Percentiles rank a stretch among this genome's conserved stretches.
These are phyloP conservation scores for Syrrhaptes paradoxus DNA, from an alignment of 2,113 vertebrate genomes.

Conservation along the genomic window DNA sequence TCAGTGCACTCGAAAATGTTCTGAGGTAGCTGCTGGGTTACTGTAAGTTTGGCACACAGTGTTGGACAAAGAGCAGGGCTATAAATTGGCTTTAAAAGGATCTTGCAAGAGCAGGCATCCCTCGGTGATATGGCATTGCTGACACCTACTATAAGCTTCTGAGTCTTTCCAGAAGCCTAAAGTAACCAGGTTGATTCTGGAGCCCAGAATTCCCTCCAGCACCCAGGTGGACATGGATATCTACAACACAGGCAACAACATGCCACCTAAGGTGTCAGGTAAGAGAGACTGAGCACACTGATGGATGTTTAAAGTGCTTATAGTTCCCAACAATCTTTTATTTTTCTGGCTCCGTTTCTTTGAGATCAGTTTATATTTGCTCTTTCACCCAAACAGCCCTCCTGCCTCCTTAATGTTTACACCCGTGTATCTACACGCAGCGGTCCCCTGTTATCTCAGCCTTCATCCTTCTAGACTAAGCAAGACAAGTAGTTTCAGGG, in stretches of 20 bases:
- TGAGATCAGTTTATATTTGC: background rate
- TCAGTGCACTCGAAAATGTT: background rate
- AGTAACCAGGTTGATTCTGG: background rate
- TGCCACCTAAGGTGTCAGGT: background rate
- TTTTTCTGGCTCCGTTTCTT: background rate
- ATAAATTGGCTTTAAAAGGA: background rate
- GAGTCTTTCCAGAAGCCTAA: background rate
- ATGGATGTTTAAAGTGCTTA: background rate
- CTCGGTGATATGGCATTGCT: background rate
- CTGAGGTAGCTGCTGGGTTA: background rate
- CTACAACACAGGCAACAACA: background rate
- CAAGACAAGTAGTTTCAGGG: background rate
- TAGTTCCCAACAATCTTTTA: background rate
- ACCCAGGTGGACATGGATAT: fast-evolving
- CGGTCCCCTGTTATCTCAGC: background rate
- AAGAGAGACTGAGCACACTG: background rate
- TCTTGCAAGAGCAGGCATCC: background rate
- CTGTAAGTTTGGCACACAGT: background rate
- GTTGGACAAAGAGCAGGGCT: background rate
- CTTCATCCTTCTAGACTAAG: background rate
- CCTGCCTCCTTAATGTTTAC: background rate
- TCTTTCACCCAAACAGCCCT: background rate
- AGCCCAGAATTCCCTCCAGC: background rate
- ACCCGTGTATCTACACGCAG: background rate
- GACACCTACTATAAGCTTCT: background rate